Evolutionary conservation across 2,113 vertebrate genomes (phyloP).

Genomic region (Equus quagga): DNA sequence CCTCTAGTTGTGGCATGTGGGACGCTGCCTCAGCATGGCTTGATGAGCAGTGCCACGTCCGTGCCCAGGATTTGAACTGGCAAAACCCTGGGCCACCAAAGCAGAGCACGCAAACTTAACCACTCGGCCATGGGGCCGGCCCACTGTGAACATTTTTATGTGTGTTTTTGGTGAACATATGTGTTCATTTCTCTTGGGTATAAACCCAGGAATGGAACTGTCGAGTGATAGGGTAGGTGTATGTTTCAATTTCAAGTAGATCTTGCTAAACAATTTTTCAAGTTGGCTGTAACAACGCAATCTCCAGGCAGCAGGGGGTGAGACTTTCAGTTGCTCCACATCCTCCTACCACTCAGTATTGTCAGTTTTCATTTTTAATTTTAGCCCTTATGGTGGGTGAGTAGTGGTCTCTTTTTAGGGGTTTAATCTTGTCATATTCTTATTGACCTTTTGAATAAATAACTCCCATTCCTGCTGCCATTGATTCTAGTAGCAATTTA

Average conservation of each 20-base stretch:
- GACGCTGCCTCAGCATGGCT: no score
- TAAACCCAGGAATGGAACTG: slow-evolving; percentile 1
- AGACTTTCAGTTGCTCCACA: neutral
- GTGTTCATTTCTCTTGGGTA: neutral
- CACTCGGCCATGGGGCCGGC: no score
- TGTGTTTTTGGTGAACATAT: neutral
- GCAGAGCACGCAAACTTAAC: no score
- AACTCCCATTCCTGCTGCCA: neutral
- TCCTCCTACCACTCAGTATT: neutral
- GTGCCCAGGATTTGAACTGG: no score
- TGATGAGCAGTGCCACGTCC: no score
- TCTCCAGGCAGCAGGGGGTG: slow-evolving; percentile 2
- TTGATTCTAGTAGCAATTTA: neutral
- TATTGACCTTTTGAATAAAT: neutral
- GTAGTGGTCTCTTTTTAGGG: neutral
- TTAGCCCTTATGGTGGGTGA: neutral
- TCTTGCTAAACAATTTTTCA: slow-evolving; percentile 18
- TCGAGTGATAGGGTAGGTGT: neutral
- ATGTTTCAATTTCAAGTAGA: neutral
- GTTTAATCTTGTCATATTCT: neutral
- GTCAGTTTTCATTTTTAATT: neutral
- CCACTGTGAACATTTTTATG: neutral
- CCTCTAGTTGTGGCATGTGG: no score
- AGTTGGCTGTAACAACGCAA: neutral
- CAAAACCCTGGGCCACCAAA: no score